phyloP scores from a whole-genome alignment of 2,888 invertebrate genomes.

The Stratiomys singularior region DNA sequence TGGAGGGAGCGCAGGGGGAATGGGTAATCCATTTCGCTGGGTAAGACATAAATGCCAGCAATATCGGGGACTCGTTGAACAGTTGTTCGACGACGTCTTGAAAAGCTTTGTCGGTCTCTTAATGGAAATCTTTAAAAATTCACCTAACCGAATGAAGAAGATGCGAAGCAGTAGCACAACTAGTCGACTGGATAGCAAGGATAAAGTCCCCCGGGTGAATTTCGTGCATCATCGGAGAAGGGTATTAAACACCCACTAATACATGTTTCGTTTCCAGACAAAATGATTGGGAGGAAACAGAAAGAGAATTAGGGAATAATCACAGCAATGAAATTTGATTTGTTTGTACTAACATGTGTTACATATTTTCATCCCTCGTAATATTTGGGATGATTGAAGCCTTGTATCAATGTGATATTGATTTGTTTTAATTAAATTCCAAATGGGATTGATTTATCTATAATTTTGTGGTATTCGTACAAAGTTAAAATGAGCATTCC shows the following conservation, averaged over 20 bases:
- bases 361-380: conserved; percentile 42
- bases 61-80: background rate
- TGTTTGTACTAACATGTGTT: conserved; percentile 48
- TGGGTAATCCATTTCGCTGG: background rate
- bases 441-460: background rate
- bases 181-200: background rate
- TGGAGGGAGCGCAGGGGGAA: background rate
- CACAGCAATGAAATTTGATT: conserved; percentile 45
- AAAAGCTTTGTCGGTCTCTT: background rate
- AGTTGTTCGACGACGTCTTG: conserved; percentile 1
- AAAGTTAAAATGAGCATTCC: background rate
- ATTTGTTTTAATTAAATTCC: conserved; percentile 9
- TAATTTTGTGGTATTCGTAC: background rate
- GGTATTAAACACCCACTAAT: conserved; percentile 45
- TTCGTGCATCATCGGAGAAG: conserved; percentile 49
- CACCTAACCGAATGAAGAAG: background rate
- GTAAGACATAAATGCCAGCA: background rate
- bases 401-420: conserved; percentile 21
- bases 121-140: background rate
- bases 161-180: background rate
- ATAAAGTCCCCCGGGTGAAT: conserved; percentile 49
- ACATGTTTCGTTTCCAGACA: conserved; percentile 8
- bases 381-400: conserved; percentile 1
- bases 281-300: conserved; percentile 4
- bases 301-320: background rate